These are phyloP conservation scores for Rotaria macrura DNA, from an alignment of 2,888 invertebrate species.

Conservation along the genomic window DNA sequence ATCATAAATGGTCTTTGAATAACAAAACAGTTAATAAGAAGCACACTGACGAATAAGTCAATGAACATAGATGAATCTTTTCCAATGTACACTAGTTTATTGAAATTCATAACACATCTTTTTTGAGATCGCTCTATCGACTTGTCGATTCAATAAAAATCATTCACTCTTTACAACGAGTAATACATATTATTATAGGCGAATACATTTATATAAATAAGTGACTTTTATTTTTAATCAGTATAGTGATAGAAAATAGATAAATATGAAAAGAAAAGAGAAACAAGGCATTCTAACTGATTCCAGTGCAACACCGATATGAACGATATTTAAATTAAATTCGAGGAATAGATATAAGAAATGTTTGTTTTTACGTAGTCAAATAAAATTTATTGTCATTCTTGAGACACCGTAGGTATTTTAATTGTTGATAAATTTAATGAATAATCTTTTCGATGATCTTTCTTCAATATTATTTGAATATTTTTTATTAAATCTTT, in stretches of 20 bases:
- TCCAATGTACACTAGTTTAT: background rate
- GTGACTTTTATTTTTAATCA: background rate
- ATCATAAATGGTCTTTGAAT: slow-evolving; percentile 28
- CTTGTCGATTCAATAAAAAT: background rate
- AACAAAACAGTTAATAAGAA: background rate
- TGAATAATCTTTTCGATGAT: background rate
- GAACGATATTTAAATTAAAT: too few relatives aligned
- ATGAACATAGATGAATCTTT: background rate
- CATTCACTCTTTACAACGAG: background rate
- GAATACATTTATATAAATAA: background rate
- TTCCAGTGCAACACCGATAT: too few relatives aligned
- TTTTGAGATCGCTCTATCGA: background rate
- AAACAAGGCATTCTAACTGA: too few relatives aligned
- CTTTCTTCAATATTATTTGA: background rate
- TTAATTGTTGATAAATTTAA: background rate
- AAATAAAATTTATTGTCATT: background rate
- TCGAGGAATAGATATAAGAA: background rate
- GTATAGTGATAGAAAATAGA: background rate
- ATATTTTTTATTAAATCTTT: background rate
- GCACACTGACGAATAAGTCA: background rate
- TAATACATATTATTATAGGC: background rate
- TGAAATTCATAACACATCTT: background rate
- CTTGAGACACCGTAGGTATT: background rate
- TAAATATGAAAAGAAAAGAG: too few relatives aligned
- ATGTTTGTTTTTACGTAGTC: background rate